Conservation (phyloP, 2,113 vertebrate genomes). For the Archilochus colubris region DNA sequence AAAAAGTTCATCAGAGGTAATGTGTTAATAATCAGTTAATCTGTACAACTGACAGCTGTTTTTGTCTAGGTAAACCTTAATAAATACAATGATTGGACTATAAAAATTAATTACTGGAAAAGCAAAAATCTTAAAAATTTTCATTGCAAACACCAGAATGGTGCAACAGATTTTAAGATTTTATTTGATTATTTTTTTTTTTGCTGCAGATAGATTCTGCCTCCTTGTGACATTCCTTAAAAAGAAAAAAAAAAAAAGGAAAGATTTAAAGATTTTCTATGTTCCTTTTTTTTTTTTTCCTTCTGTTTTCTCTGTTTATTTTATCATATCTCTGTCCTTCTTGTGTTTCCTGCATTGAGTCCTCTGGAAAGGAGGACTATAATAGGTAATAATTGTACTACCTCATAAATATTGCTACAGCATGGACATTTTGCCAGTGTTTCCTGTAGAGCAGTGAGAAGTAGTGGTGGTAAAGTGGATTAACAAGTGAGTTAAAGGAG, state of each 20-base stretch:
- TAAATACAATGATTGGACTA: neutral
- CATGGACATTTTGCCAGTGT: neutral
- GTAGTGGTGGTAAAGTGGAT: rapidly evolving
- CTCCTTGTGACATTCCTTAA: neutral
- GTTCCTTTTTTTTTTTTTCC: neutral
- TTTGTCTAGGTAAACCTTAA: neutral
- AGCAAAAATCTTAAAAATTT: neutral
- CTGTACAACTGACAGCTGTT: neutral
- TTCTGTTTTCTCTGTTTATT: neutral
- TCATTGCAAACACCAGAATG: neutral
- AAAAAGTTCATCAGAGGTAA: neutral
- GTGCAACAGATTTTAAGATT: neutral
- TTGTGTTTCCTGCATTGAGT: neutral
- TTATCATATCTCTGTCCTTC: neutral
- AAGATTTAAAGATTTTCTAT: too few species aligned
- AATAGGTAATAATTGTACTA: neutral
- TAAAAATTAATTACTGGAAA: neutral
- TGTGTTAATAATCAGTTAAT: neutral
- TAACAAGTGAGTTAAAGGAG: neutral
- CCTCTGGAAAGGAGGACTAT: neutral
- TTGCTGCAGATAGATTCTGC: neutral
- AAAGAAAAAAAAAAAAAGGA: neutral
- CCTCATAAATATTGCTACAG: neutral
- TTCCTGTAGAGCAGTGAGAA: neutral
- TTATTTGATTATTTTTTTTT: neutral